Conservation (phyloP, 2,888 invertebrate species). For the Diploptera punctata region DNA sequence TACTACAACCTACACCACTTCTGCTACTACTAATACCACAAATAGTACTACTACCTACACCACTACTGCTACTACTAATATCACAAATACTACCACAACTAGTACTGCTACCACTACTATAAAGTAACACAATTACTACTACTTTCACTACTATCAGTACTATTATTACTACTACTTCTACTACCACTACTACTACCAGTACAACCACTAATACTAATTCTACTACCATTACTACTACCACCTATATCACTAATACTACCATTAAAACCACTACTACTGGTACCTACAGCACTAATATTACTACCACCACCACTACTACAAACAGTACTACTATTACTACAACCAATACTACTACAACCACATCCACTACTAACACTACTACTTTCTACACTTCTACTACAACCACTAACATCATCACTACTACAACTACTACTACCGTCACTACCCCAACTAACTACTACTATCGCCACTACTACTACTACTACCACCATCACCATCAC, state of each 20-base stretch:
- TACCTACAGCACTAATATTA: no score
- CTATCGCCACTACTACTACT: background rate
- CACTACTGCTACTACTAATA: no score
- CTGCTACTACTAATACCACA: background rate
- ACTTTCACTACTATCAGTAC: background rate
- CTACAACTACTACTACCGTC: background rate
- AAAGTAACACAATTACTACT: no score
- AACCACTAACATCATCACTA: background rate
- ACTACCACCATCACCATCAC: background rate
- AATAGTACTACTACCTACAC: no score
- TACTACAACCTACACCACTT: background rate
- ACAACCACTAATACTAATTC: no score
- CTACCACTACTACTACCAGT: background rate
- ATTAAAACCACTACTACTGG: no score
- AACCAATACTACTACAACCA: background rate
- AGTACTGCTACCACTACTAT: background rate
- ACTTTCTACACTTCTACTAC: background rate
- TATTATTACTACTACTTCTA: background rate
- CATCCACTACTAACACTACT: background rate
- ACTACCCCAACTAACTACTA: background rate
- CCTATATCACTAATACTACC: no score
- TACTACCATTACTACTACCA: no score
- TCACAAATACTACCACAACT: background rate
- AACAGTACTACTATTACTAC: background rate
- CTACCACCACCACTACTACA: background rate